These are phyloP conservation scores for Villa cingulata DNA, from an alignment of 2,888 invertebrate species.

Conservation along the genomic window DNA sequence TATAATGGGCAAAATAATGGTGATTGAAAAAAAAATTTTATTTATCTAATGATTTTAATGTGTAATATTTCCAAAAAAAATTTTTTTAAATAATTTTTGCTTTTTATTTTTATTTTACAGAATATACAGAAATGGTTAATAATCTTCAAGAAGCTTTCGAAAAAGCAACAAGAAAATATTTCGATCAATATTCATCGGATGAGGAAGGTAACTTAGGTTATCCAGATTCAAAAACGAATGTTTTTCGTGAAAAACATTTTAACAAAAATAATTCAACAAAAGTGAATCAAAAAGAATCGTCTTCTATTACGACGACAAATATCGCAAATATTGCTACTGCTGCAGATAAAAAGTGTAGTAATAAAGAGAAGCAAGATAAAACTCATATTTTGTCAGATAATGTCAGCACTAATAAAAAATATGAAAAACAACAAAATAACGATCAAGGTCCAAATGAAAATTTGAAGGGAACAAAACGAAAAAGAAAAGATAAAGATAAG, in stretches of 20 bases:
- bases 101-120: conserved; percentile 38
- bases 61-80: not conserved
- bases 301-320: too few species aligned
- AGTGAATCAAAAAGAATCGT: conserved; percentile 19
- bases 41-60: too few species aligned
- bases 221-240: conserved; percentile 38
- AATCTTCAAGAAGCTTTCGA: conserved; percentile 71
- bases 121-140: conserved; percentile 79
- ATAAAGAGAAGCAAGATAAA: conserved; percentile 12
- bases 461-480: conserved; percentile 23
- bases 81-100: not conserved
- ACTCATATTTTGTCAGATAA: too few species aligned
- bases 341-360: conserved; percentile 8
- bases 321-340: too few species aligned
- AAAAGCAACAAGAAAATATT: conserved; percentile 65
- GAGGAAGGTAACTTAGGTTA: conserved; percentile 60
- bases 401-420: conserved; percentile 16
- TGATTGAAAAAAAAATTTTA: conserved; percentile 30
- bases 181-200: conserved; percentile 69
- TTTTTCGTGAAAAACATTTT: conserved; percentile 36
- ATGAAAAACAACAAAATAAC: conserved; percentile 22
- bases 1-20: conserved; percentile 91
- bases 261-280: conserved; percentile 21
- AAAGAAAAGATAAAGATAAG: conserved; percentile 34
- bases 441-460: conserved; percentile 4